Conservation (phyloP, 2,888 invertebrate species). For the Platypus cylindrus region DNA sequence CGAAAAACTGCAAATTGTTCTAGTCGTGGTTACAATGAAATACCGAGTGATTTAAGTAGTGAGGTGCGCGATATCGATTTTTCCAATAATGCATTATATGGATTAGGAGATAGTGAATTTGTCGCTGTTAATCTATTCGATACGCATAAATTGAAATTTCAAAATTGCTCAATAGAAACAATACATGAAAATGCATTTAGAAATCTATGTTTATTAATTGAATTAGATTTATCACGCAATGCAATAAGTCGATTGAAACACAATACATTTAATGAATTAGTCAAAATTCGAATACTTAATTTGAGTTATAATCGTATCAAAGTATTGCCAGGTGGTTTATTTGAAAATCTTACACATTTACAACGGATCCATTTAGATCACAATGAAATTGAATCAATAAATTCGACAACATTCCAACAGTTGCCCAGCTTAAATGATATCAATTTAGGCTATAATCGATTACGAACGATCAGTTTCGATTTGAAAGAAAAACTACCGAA, state of each 20-base stretch:
- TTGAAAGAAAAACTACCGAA: constrained; percentile 52
- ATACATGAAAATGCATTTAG: constrained; percentile 66
- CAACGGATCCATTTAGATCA: constrained; percentile 66
- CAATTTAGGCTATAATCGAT: constrained; percentile 58
- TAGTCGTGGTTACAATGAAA: constrained; percentile 39
- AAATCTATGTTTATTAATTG: constrained; percentile 64
- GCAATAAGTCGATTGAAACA: constrained; percentile 50
- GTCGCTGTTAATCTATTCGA: constrained; percentile 57
- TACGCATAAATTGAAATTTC: constrained; percentile 66
- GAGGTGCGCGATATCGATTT: constrained; percentile 63
- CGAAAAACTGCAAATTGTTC: constrained; percentile 75
- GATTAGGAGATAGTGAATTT: constrained; percentile 56
- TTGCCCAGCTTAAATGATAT: constrained; percentile 52
- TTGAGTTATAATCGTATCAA: constrained; percentile 66
- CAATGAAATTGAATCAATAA: constrained; percentile 58
- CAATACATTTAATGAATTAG: constrained; percentile 57
- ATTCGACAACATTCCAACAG: constrained; percentile 42
- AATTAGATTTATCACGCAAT: constrained; percentile 71
- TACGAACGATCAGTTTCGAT: constrained; percentile 50
- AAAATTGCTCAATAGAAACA: constrained; percentile 58
- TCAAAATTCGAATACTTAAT: constrained; percentile 56
- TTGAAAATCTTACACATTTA: constrained; percentile 57
- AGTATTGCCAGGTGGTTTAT: constrained; percentile 60
- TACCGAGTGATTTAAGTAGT: constrained; percentile 60
- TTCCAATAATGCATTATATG: constrained; percentile 54